These are phyloP conservation scores for Psittacula cyanocephala DNA, from an alignment of 2,113 vertebrate species.

Conservation along the genomic window DNA sequence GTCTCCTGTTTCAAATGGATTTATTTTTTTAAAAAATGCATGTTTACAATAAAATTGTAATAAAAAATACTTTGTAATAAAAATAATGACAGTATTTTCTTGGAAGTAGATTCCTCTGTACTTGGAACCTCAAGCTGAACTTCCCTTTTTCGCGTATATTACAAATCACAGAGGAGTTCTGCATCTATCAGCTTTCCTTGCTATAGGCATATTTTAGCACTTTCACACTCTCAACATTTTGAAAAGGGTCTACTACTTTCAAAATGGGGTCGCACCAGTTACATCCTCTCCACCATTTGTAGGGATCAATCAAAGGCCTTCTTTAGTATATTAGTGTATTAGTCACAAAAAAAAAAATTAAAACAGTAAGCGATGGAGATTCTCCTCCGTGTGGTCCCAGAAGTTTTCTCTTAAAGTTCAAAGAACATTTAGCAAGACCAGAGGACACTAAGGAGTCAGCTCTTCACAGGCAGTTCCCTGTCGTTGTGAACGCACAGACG, in stretches of 20 bases:
- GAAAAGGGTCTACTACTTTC: neutral
- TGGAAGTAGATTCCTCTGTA: neutral
- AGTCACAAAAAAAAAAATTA: neutral
- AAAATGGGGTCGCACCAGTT: neutral
- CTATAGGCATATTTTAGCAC: neutral
- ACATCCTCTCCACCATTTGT: neutral
- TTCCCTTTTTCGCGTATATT: neutral
- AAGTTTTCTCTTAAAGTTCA: neutral
- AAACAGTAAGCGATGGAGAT: neutral
- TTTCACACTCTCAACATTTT: neutral
- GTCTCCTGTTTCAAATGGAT: neutral
- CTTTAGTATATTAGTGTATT: neutral
- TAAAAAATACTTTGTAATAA: neutral
- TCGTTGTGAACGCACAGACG: accelerated
- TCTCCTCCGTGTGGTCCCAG: neutral
- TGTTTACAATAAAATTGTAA: neutral
- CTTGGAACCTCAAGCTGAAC: neutral
- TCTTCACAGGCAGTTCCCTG: neutral
- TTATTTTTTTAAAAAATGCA: neutral
- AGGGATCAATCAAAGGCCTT: neutral
- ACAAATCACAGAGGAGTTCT: neutral
- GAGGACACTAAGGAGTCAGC: neutral
- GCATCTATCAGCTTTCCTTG: neutral
- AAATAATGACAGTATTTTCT: neutral
- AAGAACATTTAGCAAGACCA: neutral